A percentile compares a stretch with the other conserved stretches of the same genome.
Conservation (phyloP, 2,113 vertebrate species). For the Channa argus region DNA sequence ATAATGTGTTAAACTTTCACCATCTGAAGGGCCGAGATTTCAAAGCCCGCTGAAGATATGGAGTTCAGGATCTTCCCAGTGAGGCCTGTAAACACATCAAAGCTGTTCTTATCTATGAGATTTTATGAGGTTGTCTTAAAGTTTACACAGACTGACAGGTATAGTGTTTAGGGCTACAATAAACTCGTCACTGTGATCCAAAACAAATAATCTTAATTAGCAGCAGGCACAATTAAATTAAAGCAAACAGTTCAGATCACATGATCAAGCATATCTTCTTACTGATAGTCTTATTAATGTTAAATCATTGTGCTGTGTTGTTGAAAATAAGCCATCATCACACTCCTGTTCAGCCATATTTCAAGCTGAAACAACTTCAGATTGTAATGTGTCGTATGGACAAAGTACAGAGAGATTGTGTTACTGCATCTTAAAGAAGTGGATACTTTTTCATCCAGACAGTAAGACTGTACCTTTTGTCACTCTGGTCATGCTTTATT, state of each 20-base stretch:
- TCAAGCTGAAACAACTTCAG: slow-evolving; percentile 9
- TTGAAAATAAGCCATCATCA: neutral
- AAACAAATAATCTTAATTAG: neutral
- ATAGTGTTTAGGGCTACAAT: slow-evolving; percentile 18
- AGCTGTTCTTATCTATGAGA: neutral
- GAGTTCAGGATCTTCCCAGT: slow-evolving; percentile 92
- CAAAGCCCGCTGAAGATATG: slow-evolving; percentile 88
- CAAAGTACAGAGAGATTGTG: slow-evolving; percentile 39
- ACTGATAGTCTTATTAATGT: no score
- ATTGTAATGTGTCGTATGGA: slow-evolving; percentile 23
- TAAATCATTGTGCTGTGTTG: neutral
- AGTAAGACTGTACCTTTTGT: slow-evolving; percentile 19
- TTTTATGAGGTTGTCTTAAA: slow-evolving; percentile 11
- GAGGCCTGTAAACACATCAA: slow-evolving; percentile 82
- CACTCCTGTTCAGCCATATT: neutral
- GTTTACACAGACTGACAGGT: slow-evolving; percentile 15
- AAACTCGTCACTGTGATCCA: slow-evolving; percentile 12
- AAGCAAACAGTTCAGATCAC: neutral
- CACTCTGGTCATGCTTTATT: neutral
- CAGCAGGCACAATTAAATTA: neutral
- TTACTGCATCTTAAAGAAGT: slow-evolving; percentile 31
- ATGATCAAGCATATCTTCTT: neutral
- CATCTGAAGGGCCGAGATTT: slow-evolving; percentile 94
- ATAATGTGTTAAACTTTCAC: slow-evolving; percentile 56
- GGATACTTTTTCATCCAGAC: slow-evolving; percentile 27